These are phyloP conservation scores for Phenganax stokvisi DNA, from an alignment of 92 coral and sea anemone genomes.

Conservation along the genomic window DNA sequence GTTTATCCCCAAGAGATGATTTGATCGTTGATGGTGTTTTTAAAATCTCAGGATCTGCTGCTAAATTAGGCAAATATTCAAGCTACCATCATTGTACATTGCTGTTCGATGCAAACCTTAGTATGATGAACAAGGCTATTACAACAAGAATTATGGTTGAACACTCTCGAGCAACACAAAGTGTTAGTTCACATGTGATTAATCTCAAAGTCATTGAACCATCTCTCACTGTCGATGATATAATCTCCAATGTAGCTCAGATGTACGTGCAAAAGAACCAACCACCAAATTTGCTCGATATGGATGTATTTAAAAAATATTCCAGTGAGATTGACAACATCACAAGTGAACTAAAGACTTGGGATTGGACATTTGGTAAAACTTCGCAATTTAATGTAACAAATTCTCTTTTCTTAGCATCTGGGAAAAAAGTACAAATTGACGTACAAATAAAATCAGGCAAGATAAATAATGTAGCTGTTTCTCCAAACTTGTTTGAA, in stretches of 20 bases:
- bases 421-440: constrained; percentile 53
- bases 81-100: constrained; percentile 89
- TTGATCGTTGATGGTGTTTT: constrained; percentile 62
- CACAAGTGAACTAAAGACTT: constrained; percentile 42
- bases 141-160: constrained; percentile 61
- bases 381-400: constrained; percentile 70
- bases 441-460: neutral
- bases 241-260: constrained; percentile 57
- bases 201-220: constrained; percentile 59
- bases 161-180: constrained; percentile 47
- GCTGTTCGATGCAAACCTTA: constrained; percentile 58
- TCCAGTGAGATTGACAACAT: constrained; percentile 17
- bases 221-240: constrained; percentile 45
- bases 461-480: neutral
- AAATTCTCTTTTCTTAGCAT: constrained; percentile 51
- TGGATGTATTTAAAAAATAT: constrained; percentile 13
- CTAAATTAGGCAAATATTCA: constrained; percentile 69
- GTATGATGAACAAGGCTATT: constrained; percentile 50
- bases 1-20: constrained; percentile 77
- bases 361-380: constrained; percentile 92
- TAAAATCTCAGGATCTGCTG: constrained; percentile 88
- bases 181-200: constrained; percentile 64
- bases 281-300: neutral
- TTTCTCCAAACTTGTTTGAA: constrained; percentile 2
- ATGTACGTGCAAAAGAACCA: neutral